Conservation (phyloP, 2,797 vertebrate genomes). For the Mallotus villosus region DNA sequence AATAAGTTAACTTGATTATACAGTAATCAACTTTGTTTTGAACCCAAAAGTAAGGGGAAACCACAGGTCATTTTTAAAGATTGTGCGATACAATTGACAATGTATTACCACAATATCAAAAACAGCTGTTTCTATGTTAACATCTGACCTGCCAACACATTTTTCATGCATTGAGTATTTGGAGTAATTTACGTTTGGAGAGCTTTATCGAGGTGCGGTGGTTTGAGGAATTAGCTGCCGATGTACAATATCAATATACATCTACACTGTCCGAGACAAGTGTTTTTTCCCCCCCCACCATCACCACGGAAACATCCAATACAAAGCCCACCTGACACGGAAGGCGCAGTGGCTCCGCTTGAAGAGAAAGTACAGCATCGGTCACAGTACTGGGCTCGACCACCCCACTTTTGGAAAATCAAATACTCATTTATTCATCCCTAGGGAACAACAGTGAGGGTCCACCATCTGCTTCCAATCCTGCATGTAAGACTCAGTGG, state of each 20-base stretch:
- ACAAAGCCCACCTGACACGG: slow-evolving; percentile 45
- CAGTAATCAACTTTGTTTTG: no score
- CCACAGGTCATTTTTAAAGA: no score
- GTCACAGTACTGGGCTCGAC: background rate
- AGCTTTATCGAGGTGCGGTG: slow-evolving; percentile 36
- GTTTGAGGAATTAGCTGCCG: slow-evolving; percentile 32
- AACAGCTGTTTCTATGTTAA: background rate
- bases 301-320: slow-evolving; percentile 42
- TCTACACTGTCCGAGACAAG: background rate
- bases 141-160: background rate
- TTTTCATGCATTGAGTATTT: slow-evolving; percentile 26
- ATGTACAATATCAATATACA: slow-evolving; percentile 48
- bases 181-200: slow-evolving; percentile 8
- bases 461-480: slow-evolving; percentile 62
- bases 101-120: background rate
- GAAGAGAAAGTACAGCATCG: slow-evolving; percentile 15
- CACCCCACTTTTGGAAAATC: slow-evolving; percentile 13
- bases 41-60: no score
- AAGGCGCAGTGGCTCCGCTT: slow-evolving; percentile 19
- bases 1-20: background rate
- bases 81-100: background rate
- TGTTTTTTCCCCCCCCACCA: slow-evolving; percentile 37
- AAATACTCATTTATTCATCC: slow-evolving; percentile 26
- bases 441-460: slow-evolving; percentile 27
- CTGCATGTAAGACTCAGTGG: slow-evolving; percentile 29